phyloP scores from a whole-genome alignment of 64 coral and sea anemone genomes.

The Orbicella faveolata region DNA sequence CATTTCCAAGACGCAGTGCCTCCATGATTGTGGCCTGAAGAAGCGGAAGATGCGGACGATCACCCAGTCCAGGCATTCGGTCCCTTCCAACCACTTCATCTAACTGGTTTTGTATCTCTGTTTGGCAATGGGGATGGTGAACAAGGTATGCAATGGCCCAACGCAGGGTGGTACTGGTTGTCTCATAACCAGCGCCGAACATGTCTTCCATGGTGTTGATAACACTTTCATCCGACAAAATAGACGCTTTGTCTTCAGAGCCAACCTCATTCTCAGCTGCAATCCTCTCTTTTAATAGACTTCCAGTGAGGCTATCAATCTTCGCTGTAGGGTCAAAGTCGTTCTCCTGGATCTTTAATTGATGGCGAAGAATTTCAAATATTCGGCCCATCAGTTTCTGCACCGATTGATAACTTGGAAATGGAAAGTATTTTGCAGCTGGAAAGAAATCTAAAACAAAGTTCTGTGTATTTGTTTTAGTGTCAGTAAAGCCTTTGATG shows the following conservation, averaged over 20 bases:
- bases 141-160: constrained; percentile 71
- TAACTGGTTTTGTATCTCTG: constrained; percentile 37
- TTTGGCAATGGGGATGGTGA: constrained; percentile 51
- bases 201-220: constrained; percentile 52
- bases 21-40: constrained; percentile 52
- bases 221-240: constrained; percentile 56
- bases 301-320: constrained; percentile 16
- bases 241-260: constrained; percentile 13
- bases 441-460: constrained; percentile 60
- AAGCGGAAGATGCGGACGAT: constrained; percentile 19
- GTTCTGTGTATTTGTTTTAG: background rate
- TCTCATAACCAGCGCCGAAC: constrained; percentile 71
- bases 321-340: background rate
- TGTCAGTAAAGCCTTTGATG: background rate
- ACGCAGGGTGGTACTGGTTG: constrained; percentile 46
- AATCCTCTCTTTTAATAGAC: constrained; percentile 17
- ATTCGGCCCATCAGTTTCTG: constrained; percentile 1
- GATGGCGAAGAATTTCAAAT: constrained; percentile 18
- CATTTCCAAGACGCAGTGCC: constrained; percentile 54
- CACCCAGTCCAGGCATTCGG: constrained; percentile 40
- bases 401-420: constrained; percentile 22
- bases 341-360: constrained; percentile 23
- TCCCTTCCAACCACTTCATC: constrained; percentile 50
- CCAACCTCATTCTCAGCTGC: constrained; percentile 31
- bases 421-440: constrained; percentile 55